Evolutionary conservation across 2,888 invertebrate genomes (phyloP), one percentile per base, ranked within the genome.

Genomic region (Drosophila anomelani): DNA sequence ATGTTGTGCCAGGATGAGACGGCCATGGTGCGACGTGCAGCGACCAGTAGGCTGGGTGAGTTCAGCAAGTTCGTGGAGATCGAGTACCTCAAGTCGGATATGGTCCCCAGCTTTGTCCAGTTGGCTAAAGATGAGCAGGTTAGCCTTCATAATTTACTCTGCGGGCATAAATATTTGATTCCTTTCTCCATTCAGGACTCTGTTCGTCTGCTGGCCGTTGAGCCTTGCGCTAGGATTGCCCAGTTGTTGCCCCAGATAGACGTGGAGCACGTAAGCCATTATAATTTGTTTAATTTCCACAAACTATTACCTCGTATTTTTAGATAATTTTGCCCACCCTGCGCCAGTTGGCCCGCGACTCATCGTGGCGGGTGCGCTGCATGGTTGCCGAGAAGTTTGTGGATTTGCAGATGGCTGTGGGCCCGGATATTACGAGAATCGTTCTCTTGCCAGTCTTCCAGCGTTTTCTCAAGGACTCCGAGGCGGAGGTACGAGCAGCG

Each of bases 21-120:
- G 0, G 99, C 99, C 0, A 99, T 99, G 99, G 99, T 99, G 39
- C 96, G 99, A 12, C 95, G 99, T 78, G 99, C 99, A 6, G 99
- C 99, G 29, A 99, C 99, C 43, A 96, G 97, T 83, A 99, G 99
- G 93, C 94, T 99, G 74, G 99, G 99, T 29, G 99, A 99, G 93
- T 97, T 99, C 90, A 99, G 99, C 2, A 96, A 98, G 91, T 99
- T 98, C 49, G 98, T 99, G 6, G 99, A 99, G 92, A 95, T 97
- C 66, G 99, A 99, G 89, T 97, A 97, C 92, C 94, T 99, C 51
- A 99, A 99, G 93, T 96, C 97, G 13, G 99, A 99, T 92, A 94
- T 99, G 78, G 98, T 99, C 87, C 98, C 98, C 3, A 97, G 99
- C 95, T 99, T 99, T 94, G 96, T 98, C 41, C 96, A 96, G 89